Evolutionary conservation across 1,140 invertebrate species (phyloP).

Genomic region (Diorhabda elongata): DNA sequence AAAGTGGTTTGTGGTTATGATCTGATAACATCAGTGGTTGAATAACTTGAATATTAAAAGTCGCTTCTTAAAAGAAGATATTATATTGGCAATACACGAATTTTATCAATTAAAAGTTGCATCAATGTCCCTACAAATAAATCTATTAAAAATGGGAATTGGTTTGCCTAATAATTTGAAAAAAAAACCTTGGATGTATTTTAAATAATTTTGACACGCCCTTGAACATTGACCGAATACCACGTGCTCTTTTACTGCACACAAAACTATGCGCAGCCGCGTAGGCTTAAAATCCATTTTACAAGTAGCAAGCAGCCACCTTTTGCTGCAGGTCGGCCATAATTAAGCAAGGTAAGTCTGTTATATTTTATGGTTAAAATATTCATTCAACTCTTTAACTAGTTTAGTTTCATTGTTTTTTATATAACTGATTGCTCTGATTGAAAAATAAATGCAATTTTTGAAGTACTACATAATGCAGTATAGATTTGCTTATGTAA

Average conservation of each 20-base stretch:
- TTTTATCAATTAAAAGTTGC: too few relatives aligned
- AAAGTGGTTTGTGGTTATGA: too few relatives aligned
- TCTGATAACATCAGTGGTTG: too few relatives aligned
- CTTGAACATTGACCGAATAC: neutral
- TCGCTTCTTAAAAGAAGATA: too few relatives aligned
- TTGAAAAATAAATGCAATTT: neutral
- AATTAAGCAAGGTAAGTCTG: neutral
- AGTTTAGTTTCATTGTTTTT: neutral
- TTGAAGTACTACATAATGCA: neutral
- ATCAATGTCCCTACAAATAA: too few relatives aligned
- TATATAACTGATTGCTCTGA: neutral
- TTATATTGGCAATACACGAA: too few relatives aligned
- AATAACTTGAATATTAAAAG: too few relatives aligned
- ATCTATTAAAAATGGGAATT: too few relatives aligned
- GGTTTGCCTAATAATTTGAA: too few relatives aligned
- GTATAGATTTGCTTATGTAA: neutral
- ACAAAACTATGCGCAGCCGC: neutral
- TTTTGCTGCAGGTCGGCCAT: constrained; percentile 6
- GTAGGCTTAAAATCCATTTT: constrained; percentile 2
- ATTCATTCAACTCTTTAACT: neutral
- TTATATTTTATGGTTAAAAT: neutral
- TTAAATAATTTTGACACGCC: neutral
- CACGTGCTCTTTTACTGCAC: neutral
- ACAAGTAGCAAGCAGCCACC: neutral
- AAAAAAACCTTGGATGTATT: neutral